A percentile compares a stretch with the other conserved stretches of the same genome.
These are phyloP conservation scores for Acanthornis magna DNA, from an alignment of 2,797 vertebrate genomes.

Conservation along the genomic window DNA sequence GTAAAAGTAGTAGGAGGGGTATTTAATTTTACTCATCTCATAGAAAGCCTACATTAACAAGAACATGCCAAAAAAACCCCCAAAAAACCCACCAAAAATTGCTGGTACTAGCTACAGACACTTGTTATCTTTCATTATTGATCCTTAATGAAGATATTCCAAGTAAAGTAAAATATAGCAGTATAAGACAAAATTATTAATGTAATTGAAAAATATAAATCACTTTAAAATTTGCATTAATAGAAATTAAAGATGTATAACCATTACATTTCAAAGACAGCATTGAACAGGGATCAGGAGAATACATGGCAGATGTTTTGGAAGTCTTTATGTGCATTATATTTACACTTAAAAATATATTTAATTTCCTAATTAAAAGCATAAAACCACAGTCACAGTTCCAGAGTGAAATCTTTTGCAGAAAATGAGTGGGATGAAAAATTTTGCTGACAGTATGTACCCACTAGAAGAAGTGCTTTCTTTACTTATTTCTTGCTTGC, in stretches of 20 bases:
- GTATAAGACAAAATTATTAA: not conserved
- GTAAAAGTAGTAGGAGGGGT: slow-evolving; percentile 13
- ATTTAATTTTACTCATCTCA: slow-evolving; percentile 26
- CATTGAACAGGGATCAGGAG: not conserved
- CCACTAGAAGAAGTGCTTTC: not conserved
- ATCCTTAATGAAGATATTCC: slow-evolving; percentile 2
- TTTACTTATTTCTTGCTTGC: slow-evolving; percentile 4
- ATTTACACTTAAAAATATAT: not conserved
- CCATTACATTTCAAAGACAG: slow-evolving; percentile 7
- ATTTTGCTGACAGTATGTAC: not conserved
- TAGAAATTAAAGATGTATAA: not conserved
- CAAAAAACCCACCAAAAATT: not conserved
- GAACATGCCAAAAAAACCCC: not conserved
- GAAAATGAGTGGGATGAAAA: not conserved
- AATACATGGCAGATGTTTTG: not conserved
- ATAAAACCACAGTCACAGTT: not conserved
- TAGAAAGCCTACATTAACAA: slow-evolving; percentile 3
- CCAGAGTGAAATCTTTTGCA: slow-evolving; percentile 1
- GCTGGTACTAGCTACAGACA: not conserved
- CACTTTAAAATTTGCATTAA: not conserved
- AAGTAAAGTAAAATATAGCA: not conserved
- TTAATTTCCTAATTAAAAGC: not conserved
- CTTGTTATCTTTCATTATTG: slow-evolving; percentile 8
- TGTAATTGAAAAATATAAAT: slow-evolving; percentile 8
- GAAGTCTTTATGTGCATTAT: not conserved